Base-by-base conservation (phyloP, 2,888 invertebrate species). In the Eupithecia inturbata region DNA sequence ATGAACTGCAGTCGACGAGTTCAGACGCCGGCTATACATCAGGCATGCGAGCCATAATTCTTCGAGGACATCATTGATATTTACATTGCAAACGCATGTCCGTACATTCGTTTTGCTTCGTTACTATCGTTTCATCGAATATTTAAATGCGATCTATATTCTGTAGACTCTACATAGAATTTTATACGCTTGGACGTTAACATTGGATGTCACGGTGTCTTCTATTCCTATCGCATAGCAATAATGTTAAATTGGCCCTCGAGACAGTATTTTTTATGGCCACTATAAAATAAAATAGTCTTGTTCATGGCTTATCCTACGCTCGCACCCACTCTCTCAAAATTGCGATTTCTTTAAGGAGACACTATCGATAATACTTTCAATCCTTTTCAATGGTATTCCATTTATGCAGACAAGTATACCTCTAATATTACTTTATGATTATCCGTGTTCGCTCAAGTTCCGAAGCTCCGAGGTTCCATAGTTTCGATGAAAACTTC, bases 231-330 rank as follows among this genome's bases (percentile, higher is more conserved):
- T 77, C 71, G 77, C 77, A 75, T 77, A 81, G 81, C 82, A 73
- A 60, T 72, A 72, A 77, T 75, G 70, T 75, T 72, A 74, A 75
- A 77, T 64, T 70, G 73, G 72, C 67, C 84, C 77, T 83, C 82
- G 81, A 84, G 80, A 81, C 82, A 80, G 83, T 82, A 82, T 80
- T 81, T 81, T 87, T 86, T 87, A 86, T 85, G 83, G 84, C 78
- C 72, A 81, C 82, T 80, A 86, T 88, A 87, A 88, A 88, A 83
- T 81, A 80, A 83, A 83, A 86, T 86, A 83, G 84, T 82, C 84
- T 82, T 84, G 82, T 84, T 83, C 84, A 85, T 86, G 85, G 84
- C 83, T 85, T 84, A 83, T 83, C 81, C 80, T 82, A 82, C 80
- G 76, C 79, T 83, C 78, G 66, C 75, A 77, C 81, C 83, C 81